Conservation (phyloP, 2,888 invertebrate genomes). For the Ochlodes sylvanus region DNA sequence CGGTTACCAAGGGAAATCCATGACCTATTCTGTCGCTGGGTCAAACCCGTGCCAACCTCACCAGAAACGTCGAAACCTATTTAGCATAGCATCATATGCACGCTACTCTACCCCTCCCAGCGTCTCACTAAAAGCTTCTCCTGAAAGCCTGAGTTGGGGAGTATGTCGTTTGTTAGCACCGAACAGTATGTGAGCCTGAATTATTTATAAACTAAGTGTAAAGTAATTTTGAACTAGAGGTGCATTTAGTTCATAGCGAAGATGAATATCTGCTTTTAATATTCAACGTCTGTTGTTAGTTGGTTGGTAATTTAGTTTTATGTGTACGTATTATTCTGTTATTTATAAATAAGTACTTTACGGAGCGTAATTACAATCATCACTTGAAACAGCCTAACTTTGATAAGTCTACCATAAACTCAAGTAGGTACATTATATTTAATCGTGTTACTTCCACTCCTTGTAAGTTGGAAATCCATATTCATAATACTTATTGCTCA, state of each 20-base stretch:
- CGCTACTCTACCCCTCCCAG: background rate
- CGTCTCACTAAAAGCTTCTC: constrained; percentile 9
- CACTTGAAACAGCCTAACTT: too few relatives aligned
- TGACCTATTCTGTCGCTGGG: too few relatives aligned
- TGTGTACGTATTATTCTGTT: too few relatives aligned
- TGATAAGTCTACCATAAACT: too few relatives aligned
- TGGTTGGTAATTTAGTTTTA: too few relatives aligned
- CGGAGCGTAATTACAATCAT: too few relatives aligned
- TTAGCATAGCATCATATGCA: background rate
- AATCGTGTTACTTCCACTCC: background rate
- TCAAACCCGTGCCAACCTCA: too few relatives aligned
- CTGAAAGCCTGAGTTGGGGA: constrained; percentile 4
- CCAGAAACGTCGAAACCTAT: too few relatives aligned
- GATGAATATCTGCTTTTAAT: background rate
- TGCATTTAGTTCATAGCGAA: background rate
- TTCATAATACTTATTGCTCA: constrained; percentile 3
- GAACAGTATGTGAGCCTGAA: constrained; percentile 2
- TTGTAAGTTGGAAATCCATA: background rate
- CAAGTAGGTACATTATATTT: too few relatives aligned
- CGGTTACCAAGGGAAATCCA: too few relatives aligned
- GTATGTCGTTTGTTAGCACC: background rate
- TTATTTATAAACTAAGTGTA: constrained; percentile 7
- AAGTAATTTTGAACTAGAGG: background rate
- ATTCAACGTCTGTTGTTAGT: background rate
- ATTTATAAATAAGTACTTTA: too few relatives aligned